Evolutionary conservation across 2,113 vertebrate species (phyloP).

Genomic region (Triplophysa tibetana): DNA sequence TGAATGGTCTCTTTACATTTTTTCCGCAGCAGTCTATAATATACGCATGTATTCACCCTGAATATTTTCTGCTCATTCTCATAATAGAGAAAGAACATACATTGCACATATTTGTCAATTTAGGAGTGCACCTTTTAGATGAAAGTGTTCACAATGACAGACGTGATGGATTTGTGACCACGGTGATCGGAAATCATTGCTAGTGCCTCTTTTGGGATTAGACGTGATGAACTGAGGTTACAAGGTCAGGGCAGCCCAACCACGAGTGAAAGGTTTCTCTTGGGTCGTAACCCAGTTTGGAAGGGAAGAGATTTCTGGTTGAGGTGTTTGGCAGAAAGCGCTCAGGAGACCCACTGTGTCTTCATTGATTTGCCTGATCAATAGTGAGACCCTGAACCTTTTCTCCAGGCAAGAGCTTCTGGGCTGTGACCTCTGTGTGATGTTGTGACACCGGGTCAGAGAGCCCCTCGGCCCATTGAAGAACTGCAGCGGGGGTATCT

Average conservation of each 20-base stretch:
- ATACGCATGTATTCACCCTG: no score
- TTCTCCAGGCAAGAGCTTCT: neutral
- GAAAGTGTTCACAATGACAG: conserved; percentile 8
- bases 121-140: neutral
- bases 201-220: neutral
- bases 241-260: conserved; percentile 30
- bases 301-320: neutral
- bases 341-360: neutral
- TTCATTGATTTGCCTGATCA: conserved; percentile 43
- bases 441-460: conserved; percentile 13
- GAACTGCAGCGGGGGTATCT: neutral
- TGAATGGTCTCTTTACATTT: no score
- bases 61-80: neutral
- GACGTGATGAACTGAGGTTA: conserved; percentile 21
- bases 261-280: neutral
- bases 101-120: no score
- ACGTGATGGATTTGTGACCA: conserved; percentile 6
- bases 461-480: neutral
- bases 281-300: neutral
- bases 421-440: neutral
- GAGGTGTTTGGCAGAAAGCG: neutral
- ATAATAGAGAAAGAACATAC: no score
- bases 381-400: conserved; percentile 11
- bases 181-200: conserved; percentile 19
- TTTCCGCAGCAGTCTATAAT: no score